Conservation (phyloP, 2,888 invertebrate genomes). For the Coenonympha glycerion region DNA sequence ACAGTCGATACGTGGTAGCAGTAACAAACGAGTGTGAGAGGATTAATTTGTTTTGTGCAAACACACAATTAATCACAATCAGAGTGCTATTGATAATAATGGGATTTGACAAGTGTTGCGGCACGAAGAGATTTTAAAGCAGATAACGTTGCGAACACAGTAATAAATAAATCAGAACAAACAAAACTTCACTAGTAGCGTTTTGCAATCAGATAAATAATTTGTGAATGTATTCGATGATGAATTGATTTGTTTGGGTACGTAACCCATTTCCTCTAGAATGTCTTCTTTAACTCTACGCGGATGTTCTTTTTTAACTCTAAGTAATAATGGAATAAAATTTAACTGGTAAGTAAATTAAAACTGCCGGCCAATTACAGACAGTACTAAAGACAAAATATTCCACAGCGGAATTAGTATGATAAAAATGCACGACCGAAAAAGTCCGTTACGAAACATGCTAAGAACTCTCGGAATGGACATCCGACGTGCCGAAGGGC, state of each 20-base stretch:
- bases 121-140: not conserved
- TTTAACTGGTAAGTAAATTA: too few relatives aligned
- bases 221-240: too few relatives aligned
- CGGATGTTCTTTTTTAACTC: too few relatives aligned
- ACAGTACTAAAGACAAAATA: not conserved
- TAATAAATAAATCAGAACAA: too few relatives aligned
- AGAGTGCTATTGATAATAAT: slow-evolving; percentile 4
- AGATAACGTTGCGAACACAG: not conserved
- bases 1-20: not conserved
- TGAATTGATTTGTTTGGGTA: too few relatives aligned
- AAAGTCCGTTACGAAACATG: slow-evolving; percentile 25
- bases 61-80: slow-evolving; percentile 6
- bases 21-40: not conserved
- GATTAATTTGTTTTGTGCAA: slow-evolving; percentile 7
- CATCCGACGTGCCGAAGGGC: slow-evolving; percentile 27
- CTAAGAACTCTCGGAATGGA: slow-evolving; percentile 27
- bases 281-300: too few relatives aligned
- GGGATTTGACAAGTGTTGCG: slow-evolving; percentile 6
- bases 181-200: not conserved
- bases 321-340: too few relatives aligned
- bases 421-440: slow-evolving; percentile 8
- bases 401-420: not conserved
- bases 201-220: not conserved
- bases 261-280: too few relatives aligned
- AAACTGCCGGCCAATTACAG: too few relatives aligned